Evolutionary conservation across 2,888 invertebrate genomes (phyloP).

Genomic region (Orgyia antiqua): DNA sequence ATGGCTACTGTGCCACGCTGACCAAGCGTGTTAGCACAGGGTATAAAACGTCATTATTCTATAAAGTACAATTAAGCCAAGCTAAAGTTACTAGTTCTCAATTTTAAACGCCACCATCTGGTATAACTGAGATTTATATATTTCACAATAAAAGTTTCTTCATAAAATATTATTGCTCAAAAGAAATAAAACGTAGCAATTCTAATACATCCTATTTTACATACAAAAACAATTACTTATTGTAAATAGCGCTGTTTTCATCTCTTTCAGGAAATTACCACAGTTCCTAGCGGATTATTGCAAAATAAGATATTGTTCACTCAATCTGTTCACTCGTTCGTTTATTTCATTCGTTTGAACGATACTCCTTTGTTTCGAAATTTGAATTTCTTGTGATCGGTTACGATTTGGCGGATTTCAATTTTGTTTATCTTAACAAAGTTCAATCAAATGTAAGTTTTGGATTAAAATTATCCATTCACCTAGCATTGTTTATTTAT

Average conservation of each 20-base stretch:
- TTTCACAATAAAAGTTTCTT: no score
- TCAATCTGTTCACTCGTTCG: slow-evolving; percentile 63
- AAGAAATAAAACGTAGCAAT: slow-evolving; percentile 15
- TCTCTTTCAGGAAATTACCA: slow-evolving; percentile 75
- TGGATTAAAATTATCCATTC: slow-evolving; percentile 8
- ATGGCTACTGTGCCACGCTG: no score
- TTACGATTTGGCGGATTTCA: slow-evolving; percentile 23
- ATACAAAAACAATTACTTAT: slow-evolving; percentile 45
- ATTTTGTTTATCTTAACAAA: slow-evolving; percentile 28
- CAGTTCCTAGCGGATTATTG: slow-evolving; percentile 70
- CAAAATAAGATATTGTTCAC: slow-evolving; percentile 76
- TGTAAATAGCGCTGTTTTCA: slow-evolving; percentile 53
- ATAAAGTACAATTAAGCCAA: no score
- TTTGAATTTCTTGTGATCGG: slow-evolving; percentile 40
- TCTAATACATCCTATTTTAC: slow-evolving; percentile 32
- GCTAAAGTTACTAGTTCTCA: no score
- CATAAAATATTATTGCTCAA: no score
- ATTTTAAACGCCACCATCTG: no score
- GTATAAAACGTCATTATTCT: no score
- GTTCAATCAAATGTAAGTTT: slow-evolving; percentile 24
- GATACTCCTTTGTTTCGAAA: slow-evolving; percentile 56
- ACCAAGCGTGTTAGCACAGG: no score
- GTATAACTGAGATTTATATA: no score
- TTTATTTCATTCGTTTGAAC: slow-evolving; percentile 57
- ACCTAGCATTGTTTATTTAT: slow-evolving; percentile 1